Base-by-base conservation (phyloP, 2,113 vertebrate species). In the Abramis brama region DNA sequence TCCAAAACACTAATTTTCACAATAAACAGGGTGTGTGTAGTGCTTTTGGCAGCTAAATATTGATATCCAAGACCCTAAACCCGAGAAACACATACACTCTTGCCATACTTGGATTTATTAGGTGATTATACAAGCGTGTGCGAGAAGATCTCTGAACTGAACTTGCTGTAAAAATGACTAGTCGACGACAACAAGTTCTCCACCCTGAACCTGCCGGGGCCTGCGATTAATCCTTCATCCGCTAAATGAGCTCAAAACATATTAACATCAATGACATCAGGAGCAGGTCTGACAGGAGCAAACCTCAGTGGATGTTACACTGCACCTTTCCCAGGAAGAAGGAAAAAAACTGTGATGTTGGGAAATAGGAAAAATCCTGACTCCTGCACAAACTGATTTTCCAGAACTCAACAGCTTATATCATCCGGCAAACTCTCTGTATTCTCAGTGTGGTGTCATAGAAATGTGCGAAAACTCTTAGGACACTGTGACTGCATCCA, bases 181-280 rank as follows among this genome's bases (percentile, higher is more conserved):
- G 79, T 10, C 33, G 36, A 45, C 59, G 47, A 27, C 36, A 80
- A 64, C 57, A 62, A 7, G 43, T 27, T 25, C 78, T 81, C 59
- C 79, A n/a, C 79, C 79, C 60, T 30, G n/a, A 80, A 15, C 10
- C 68, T 10, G 30, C 30, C 19, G 64, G 30, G 52, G 15, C 73
- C 73, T 77, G 75, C 45, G 9, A 59, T 80, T 19, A 64, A 80
- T 64, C 57, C 57, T 82, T 82, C 79, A 80, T 80, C n/a, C 8
- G n/a, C 36, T 45, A 52, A 82, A 68, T 33, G 45, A 66, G 39
- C 8, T 70, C 27, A 15, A 52, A 82, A 23, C 47, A 82, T 5
- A 52, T 82, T 70, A 70, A 43, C 36, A 19, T 81, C 59, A 30
- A 21, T 81, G 79, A 81, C 79, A 50, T 68, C 79, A 50, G 60